Evolutionary conservation across 2,797 vertebrate species (phyloP).

Genomic region (Pterois miles): DNA sequence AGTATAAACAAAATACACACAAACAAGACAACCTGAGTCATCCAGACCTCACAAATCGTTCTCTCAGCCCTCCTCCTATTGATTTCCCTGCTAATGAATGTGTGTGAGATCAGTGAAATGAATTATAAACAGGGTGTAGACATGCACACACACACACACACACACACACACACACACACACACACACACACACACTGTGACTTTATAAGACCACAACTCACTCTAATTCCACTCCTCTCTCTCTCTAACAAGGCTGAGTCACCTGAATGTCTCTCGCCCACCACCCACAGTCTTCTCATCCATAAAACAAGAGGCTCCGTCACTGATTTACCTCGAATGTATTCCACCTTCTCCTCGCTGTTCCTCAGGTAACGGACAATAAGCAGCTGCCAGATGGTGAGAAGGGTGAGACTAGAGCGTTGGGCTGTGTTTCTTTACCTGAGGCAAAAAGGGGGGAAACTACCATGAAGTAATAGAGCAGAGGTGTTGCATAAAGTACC

Average conservation of each 20-base stretch:
- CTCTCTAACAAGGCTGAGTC: slow-evolving; percentile 16
- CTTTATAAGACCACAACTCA: slow-evolving; percentile 19
- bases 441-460: neutral
- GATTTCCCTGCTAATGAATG: slow-evolving; percentile 40
- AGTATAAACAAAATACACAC: neutral
- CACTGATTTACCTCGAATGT: slow-evolving; percentile 23
- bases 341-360: slow-evolving; percentile 11
- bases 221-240: neutral
- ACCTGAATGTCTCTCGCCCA: slow-evolving; percentile 9
- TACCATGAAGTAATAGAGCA: neutral
- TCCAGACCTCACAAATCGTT: slow-evolving; percentile 46
- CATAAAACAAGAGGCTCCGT: slow-evolving; percentile 42
- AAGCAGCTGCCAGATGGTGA: neutral
- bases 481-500: neutral
- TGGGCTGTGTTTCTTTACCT: neutral
- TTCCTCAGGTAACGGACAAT: slow-evolving; percentile 25
- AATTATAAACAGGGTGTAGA: slow-evolving; percentile 17
- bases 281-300: slow-evolving; percentile 18
- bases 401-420: neutral
- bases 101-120: slow-evolving; percentile 51
- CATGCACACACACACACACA: slow-evolving; percentile 3
- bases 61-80: slow-evolving; percentile 40
- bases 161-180: neutral
- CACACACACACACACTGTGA: neutral
- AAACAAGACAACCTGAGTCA: slow-evolving; percentile 51